phyloP scores from a whole-genome alignment of 2,888 invertebrate species.

The Glyphotaelius pellucidus region DNA sequence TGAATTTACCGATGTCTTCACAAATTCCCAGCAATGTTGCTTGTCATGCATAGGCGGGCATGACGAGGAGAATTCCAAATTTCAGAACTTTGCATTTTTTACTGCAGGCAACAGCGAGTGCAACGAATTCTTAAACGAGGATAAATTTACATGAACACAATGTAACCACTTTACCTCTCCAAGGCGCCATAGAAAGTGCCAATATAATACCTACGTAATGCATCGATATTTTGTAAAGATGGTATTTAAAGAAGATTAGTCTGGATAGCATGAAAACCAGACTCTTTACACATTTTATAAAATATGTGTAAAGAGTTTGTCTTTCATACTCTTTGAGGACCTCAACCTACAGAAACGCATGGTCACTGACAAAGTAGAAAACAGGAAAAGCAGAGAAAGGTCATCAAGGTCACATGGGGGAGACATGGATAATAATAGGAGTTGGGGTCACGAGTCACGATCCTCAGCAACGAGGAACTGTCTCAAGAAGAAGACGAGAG shows the following conservation, averaged over 20 bases:
- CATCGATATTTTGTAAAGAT: not conserved
- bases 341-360: too few species aligned
- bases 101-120: conserved; percentile 18
- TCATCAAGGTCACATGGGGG: too few species aligned
- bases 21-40: not conserved
- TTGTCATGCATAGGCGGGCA: conserved; percentile 3
- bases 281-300: too few species aligned
- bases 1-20: not conserved
- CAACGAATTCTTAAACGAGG: conserved; percentile 50
- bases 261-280: too few species aligned
- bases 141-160: conserved; percentile 55
- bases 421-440: too few species aligned
- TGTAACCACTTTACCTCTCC: conserved; percentile 20
- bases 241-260: not conserved
- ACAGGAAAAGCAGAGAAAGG: too few species aligned
- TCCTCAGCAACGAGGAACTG: too few species aligned
- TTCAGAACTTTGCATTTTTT: conserved; percentile 22
- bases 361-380: too few species aligned
- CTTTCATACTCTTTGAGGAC: too few species aligned
- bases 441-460: too few species aligned
- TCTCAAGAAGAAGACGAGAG: too few species aligned
- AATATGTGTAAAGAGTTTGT: too few species aligned
- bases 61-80: conserved; percentile 27
- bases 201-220: not conserved
- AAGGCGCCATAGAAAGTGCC: conserved; percentile 50